Base-by-base conservation (phyloP, 2,888 invertebrate genomes). In the Bimastos eiseni region DNA sequence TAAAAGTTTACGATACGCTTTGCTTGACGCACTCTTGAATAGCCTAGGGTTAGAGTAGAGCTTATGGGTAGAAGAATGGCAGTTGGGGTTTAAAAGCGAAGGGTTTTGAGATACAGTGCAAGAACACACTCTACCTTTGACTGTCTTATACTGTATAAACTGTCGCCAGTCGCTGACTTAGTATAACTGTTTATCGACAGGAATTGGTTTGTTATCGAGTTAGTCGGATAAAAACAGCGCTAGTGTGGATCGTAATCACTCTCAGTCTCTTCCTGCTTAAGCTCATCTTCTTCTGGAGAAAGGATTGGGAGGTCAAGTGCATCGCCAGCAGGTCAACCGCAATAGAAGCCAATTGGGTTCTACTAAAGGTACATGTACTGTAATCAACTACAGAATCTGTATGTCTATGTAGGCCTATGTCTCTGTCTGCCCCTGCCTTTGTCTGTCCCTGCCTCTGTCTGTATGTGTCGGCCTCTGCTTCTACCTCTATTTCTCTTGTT, bases 251-350 rank as follows among this genome's bases (percentile, higher is more conserved):
- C 83, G 95, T 96, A 84, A 97, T 97, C 83, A 93, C 96, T 70
- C 92, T 97, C 89, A 97, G 97, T 0, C 96, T 96, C 83, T 98
- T 98, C 4, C 94, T 98, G 0, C 96, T 98, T 0, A 96, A 97
- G 91, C 96, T 98, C 93, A 94, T 98, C 92, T 97, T 98, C 95
- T 98, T 98, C 95, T 98, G 98, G 98, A 96, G 97, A 93, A 98
- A 98, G 0, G 97, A 97, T 92, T 97, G 97, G 96, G 96, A 97
- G 95, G 95, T 96, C 21, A 96, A 96, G 91, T 97, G 97, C 94
- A 84, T 84, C 19, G 37, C 55, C 44, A n/a, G 2, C 1, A 33
- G 37, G 36, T 86, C 86, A 6, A 95, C 96, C 88, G 96, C 98
- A 90, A 96, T 96, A 91, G 96, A 96, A 90, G 98, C 98, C 5